Base-by-base conservation (phyloP, 2,888 invertebrate species). In the Scrobipalpa costella region DNA sequence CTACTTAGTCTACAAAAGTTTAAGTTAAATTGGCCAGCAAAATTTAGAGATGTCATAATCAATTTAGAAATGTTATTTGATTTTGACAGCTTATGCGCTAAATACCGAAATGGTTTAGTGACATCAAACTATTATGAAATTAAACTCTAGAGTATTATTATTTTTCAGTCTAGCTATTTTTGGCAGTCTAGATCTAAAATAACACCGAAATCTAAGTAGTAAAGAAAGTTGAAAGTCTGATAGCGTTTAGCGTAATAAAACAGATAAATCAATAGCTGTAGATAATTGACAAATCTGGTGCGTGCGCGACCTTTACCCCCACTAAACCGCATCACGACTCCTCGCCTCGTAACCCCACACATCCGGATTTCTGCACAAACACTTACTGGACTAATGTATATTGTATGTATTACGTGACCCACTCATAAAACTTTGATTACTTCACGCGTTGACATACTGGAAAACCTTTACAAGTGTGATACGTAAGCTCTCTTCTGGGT, bases 251-350 rank as follows among this genome's bases (percentile, higher is more conserved):
- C 17, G 13, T 17, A 38, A 40, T 52, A 61, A 61, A 38, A 27
- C 38, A 38, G 52, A 40, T 52, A 52, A 38, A 61, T 61, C 50
- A 52, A 61, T 61, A 17, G 61, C 8, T 61, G 49, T 34, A 15
- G 34, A 44, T 33, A 40, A 52, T 38, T 62, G 58, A 62, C 50
- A 33, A 52, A 62, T 59, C 8, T 38, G 19, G 15, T 21, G 21
- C 69, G 70, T 65, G 67, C 67, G 52, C 64, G 71, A 74, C 73
- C 75, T 73, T 67, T 74, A 65, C 66, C 62, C 63, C 49, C 27
- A 62, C 50, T 66, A 67, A 68, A 64, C 62, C 63, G 36, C 65
- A 40, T 62, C 67, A 67, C 62, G 57, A 67, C 69, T 68, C 64
- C 44, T 69, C 44, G 71, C 70, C 67, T 58, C 58, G 13, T 57